Evolutionary conservation across 1,140 invertebrate species (phyloP), one percentile per base, ranked within the genome.

Genomic region (Pseudomyrmex dendroicus): DNA sequence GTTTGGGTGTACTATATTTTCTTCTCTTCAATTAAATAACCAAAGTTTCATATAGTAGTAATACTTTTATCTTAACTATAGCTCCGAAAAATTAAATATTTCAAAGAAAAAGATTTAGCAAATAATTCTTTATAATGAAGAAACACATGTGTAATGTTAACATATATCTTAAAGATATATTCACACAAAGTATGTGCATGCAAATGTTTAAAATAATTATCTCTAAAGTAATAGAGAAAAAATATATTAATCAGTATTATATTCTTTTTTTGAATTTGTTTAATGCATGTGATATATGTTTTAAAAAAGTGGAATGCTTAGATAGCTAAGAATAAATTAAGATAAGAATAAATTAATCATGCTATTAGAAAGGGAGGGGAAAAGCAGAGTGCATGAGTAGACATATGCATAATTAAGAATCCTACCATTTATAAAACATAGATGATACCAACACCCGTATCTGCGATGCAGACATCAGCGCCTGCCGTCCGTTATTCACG

Each of bases 381-480:
- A 73, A 76, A 59, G 73, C 62, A 20, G 70, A 84, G 56, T 89
- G 89, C 88, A 91, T 90, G 88, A 85, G 86, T 92, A 90, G 90
- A 89, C 8, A 86, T 91, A 84, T 88, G 84, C 84, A 88, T 91
- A 89, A 86, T 89, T 89, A 90, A 90, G 87, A 91, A 84, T 68
- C 77, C 83, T 89, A 86, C 73, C 84, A 86, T 90, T 90, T 89
- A 82, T 87, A 89, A 89, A 90, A 87, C 77, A 85, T 87, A 94
- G 93, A 94, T 94, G 94, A 94, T 94, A 72, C 93, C 93, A 89
- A 93, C 93, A 85, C 93, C 94, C 63, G 92, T 94, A 84, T 93
- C 94, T 88, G 93, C 94, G 73, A 94, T 94, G 93, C 94, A 94
- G 90, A 94, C 94, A 54, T 94, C 94, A 76, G 93, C 93, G 48